Conservation (phyloP, 1,140 invertebrate species). For the Atta cephalotes region DNA sequence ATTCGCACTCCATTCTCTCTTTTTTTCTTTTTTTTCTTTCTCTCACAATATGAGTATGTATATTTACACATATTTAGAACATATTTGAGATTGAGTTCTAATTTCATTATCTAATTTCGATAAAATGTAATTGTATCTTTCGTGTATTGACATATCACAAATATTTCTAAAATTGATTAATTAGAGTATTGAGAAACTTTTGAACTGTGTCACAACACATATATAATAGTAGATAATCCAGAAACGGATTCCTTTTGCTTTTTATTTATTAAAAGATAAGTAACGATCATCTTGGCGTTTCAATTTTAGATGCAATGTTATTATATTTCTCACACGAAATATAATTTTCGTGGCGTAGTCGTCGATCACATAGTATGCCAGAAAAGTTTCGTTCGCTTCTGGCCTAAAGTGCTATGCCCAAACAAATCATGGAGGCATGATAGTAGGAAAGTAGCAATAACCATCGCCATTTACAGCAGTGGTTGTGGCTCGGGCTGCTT, state of each 20-base stretch:
- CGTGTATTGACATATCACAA: background rate
- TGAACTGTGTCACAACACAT: background rate
- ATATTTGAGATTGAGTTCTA: background rate
- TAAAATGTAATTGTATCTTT: background rate
- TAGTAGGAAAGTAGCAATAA: constrained; percentile 65
- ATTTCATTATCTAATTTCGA: background rate
- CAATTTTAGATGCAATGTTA: background rate
- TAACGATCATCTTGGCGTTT: background rate
- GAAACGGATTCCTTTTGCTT: background rate
- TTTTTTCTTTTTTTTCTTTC: background rate
- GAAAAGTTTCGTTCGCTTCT: constrained; percentile 4
- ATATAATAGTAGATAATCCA: background rate
- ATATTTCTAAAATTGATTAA: background rate
- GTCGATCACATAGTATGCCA: background rate
- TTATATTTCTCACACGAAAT: background rate
- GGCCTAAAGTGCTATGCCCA: background rate
- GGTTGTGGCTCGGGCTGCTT: constrained; percentile 33
- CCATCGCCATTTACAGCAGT: constrained; percentile 47
- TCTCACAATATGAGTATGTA: background rate
- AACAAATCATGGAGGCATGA: constrained; percentile 54
- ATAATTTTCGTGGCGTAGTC: background rate
- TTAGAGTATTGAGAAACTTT: too few relatives aligned
- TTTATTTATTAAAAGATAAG: background rate
- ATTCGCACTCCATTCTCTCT: background rate
- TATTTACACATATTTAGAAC: background rate